These are phyloP conservation scores for Campylorhamphus procurvoides DNA, from an alignment of 2,113 vertebrate genomes.

Conservation along the genomic window DNA sequence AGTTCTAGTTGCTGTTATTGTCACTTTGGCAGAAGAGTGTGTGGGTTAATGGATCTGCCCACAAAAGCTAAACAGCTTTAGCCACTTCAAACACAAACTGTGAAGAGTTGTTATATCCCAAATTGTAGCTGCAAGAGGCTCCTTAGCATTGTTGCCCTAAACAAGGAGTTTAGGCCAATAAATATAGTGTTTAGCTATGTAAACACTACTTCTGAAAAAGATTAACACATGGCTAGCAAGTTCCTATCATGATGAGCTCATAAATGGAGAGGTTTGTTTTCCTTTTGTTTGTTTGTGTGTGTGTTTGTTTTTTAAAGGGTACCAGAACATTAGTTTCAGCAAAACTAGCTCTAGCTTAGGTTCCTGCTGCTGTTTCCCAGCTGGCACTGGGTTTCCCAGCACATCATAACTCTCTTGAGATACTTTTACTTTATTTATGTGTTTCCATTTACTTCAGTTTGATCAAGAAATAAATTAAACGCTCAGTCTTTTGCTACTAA, in stretches of 20 bases:
- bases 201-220: conserved; percentile 10
- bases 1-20: background rate
- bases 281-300: background rate
- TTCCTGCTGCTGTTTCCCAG: background rate
- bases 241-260: background rate
- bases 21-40: background rate
- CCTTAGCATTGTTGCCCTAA: background rate
- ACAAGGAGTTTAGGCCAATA: too few species aligned
- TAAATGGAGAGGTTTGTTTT: background rate
- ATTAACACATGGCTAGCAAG: background rate
- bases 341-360: background rate
- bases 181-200: conserved; percentile 8
- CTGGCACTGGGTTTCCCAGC: background rate
- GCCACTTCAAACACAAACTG: conserved; percentile 29
- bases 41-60: background rate
- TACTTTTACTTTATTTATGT: background rate
- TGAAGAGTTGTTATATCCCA: background rate
- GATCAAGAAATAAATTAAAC: background rate
- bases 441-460: background rate
- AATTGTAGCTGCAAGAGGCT: conserved; percentile 14
- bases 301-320: background rate
- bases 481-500: background rate
- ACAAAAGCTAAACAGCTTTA: conserved; percentile 10
- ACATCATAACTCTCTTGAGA: background rate
- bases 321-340: background rate